These are phyloP conservation scores for Temnothorax ravouxi DNA, from an alignment of 2,888 invertebrate genomes.

Conservation along the genomic window DNA sequence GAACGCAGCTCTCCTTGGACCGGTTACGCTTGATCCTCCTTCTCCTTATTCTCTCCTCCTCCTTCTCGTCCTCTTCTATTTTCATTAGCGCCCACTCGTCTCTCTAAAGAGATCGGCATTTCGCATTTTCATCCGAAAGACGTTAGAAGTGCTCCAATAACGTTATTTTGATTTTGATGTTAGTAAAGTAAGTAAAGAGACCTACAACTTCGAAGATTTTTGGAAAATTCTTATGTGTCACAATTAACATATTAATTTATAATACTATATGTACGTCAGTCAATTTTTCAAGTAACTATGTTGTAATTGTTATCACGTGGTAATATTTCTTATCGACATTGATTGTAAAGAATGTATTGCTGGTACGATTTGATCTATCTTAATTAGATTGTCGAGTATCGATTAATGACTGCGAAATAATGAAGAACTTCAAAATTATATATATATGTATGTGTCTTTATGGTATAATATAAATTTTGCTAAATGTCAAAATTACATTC, in stretches of 20 bases:
- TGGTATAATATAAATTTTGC: background rate
- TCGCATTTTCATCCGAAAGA: constrained; percentile 24
- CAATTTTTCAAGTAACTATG: background rate
- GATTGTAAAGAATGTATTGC: background rate
- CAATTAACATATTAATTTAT: background rate
- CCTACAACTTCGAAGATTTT: background rate
- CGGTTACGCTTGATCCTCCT: constrained; percentile 77
- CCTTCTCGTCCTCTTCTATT: constrained; percentile 58
- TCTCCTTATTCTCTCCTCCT: constrained; percentile 61
- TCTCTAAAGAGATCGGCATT: constrained; percentile 9
- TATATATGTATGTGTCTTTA: background rate
- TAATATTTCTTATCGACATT: background rate
- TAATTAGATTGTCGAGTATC: background rate
- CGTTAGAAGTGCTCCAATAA: background rate
- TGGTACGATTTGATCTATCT: background rate
- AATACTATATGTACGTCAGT: background rate
- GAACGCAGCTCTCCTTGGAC: constrained; percentile 84
- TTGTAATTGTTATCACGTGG: background rate
- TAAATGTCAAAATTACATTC: background rate
- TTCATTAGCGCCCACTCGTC: constrained; percentile 8
- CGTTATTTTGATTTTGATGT: background rate
- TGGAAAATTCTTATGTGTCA: background rate
- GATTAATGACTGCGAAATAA: background rate
- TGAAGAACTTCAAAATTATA: background rate
- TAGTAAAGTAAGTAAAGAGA: background rate